Evolutionary conservation across 2,888 invertebrate species (phyloP), one percentile per base, ranked within the genome.

Genomic region (Sclerodermus sp.): DNA sequence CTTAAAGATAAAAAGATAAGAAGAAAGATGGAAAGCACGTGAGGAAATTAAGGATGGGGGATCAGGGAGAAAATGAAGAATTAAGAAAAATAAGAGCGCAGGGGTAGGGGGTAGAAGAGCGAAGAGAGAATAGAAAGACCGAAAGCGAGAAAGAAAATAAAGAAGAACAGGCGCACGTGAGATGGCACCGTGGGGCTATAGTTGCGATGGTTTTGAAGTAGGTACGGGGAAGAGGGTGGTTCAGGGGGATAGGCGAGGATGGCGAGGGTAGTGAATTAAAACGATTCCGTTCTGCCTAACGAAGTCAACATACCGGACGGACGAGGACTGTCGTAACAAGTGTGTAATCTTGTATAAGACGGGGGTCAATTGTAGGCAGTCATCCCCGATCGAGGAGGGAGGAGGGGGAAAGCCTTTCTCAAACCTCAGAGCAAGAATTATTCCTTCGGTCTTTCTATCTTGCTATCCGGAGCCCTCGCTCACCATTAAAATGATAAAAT

Each of bases 401-500:
- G 16, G 10, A 44, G 13, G n/a, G 16, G 36, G 49, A 45, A 46
- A 45, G 50, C 23, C 13, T 32, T 10, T 15, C 39, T 15, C 47
- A n/a, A 41, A 47, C 43, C 45, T 32, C 36, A 45, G 45, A 49
- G 40, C 49, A 38, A 15, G 44, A 44, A 44, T 48, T 47, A 38
- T 41, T 44, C 47, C 44, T 15, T 12, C 34, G 4, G 6, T n/a
- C 13, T 13, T 13, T 13, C 30, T 6, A 30, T 6, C 30, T 12
- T 34, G 6, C 34, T n/a, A 12, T 12, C 12, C 10, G 10, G 30
- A 30, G 49, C n/a, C 60, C 58, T 57, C 54, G 62, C 60, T 58
- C 53, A 60, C 73, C 66, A 73, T 74, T 75, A 71, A 73, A 76
- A 76, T 76, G 73, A 74, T 76, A 71, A 73, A 76, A 76, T 71